These are phyloP conservation scores for Helogale parvula DNA, from an alignment of 2,113 vertebrate species.

Conservation along the genomic window DNA sequence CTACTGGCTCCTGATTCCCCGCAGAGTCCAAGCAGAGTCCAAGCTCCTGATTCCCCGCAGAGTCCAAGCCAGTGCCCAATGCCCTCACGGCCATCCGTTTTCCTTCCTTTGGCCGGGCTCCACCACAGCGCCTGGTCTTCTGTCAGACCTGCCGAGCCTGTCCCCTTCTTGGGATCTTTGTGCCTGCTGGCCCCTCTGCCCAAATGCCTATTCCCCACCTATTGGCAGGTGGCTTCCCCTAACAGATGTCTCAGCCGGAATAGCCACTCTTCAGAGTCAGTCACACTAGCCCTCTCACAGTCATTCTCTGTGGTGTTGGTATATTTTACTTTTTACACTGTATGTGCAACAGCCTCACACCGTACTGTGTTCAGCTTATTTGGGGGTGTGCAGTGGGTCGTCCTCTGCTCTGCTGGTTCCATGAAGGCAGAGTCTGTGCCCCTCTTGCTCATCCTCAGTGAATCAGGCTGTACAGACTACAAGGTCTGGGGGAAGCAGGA, in stretches of 20 bases:
- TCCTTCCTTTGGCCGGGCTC: background rate
- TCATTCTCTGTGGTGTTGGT: background rate
- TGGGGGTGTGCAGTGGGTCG: background rate
- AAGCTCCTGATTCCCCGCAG: background rate
- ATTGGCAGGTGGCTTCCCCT: background rate
- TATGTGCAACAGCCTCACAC: accelerated
- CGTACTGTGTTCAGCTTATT: background rate
- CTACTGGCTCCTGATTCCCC: background rate
- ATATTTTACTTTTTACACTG: background rate
- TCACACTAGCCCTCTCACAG: background rate
- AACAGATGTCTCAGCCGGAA: background rate
- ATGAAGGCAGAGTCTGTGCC: background rate
- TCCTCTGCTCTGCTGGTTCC: background rate
- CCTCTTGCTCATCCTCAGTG: background rate
- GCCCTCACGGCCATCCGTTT: accelerated
- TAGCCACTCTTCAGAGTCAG: background rate
- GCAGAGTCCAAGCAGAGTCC: background rate
- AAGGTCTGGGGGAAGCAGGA: too few relatives aligned
- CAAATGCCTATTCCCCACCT: background rate
- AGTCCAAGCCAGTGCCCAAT: background rate
- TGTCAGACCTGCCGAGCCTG: background rate
- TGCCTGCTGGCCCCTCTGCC: background rate
- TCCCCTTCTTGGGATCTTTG: background rate
- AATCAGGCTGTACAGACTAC: background rate
- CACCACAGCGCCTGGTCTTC: background rate